Conservation (phyloP, 2,113 vertebrate species). For the Tapirus terrestris region DNA sequence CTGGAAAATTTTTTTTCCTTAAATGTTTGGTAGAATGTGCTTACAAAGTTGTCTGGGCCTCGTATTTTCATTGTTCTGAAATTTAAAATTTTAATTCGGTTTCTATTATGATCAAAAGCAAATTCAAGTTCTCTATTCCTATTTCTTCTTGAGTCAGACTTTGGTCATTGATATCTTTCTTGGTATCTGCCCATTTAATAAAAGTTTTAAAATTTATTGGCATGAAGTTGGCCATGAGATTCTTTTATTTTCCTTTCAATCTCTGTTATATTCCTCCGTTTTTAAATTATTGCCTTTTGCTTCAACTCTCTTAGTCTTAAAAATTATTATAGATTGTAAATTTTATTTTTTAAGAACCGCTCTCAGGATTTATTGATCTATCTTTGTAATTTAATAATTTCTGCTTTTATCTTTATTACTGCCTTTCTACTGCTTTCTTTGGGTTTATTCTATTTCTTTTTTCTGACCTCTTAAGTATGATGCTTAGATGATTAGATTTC, state of each 20-base stretch:
- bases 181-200: background rate
- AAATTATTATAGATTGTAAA: background rate
- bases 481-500: background rate
- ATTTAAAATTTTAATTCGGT: slow-evolving; percentile 23
- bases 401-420: background rate
- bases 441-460: background rate
- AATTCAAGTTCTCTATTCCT: slow-evolving; percentile 2
- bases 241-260: background rate
- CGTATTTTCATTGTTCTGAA: slow-evolving; percentile 31
- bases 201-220: background rate
- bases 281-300: background rate
- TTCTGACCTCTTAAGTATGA: slow-evolving; percentile 33
- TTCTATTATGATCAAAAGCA: background rate
- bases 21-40: slow-evolving; percentile 29
- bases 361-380: background rate
- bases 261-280: background rate
- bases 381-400: background rate
- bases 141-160: background rate
- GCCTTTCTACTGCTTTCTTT: background rate
- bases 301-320: background rate
- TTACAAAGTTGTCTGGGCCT: background rate
- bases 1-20: background rate
- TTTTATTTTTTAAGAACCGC: background rate
- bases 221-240: background rate
- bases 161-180: background rate